Base-by-base conservation (phyloP, 2,797 vertebrate genomes). In the Gouania willdenowi region DNA sequence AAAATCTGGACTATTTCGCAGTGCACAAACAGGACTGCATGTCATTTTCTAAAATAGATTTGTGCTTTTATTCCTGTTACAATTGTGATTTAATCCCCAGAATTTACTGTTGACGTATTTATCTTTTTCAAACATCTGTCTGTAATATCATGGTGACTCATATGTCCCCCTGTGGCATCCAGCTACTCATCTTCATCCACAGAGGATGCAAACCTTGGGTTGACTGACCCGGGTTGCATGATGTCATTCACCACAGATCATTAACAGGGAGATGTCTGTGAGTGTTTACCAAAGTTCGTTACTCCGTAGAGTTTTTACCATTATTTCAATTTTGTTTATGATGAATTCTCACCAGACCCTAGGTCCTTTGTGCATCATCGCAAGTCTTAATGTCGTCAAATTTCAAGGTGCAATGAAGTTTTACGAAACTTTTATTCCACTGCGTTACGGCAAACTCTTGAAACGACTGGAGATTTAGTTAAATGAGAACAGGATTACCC, bases 251-350 rank as follows among this genome's bases (percentile, higher is more conserved):
- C 20, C 2, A 7, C 27, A 42, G 41, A 41, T 51, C 33, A 44
- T 31, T 22, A 38, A n/a, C n/a, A 57, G 21, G 22, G 22, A 38
- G 10, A 53, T 24, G 49, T 28, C 26, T 31, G 37, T 43, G 48
- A 60, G 61, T 58, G 41, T 75, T 66, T 60, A 63, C 51, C 26
- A 18, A 28, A 21, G 42, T 57, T 50, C 60, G 51, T 59, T 44
- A 38, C 48, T 24, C 39, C 22, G 44, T 18, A 0, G 37, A 5
- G 18, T 4, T 5, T 9, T 26, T 67, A 69, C 66, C 41, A 59
- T 48, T 19, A 28, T 39, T 49, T 58, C n/a, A n/a, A n/a, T n/a
- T 14, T 35, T 43, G 38, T 41, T 39, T 49, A 15, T 1, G 28
- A 43, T 25, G 18, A 71, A 14, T 35, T 32, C 58, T 61, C 33